phyloP scores from a whole-genome alignment of 2,113 vertebrate species.

The Tricholaema leucomelas region DNA sequence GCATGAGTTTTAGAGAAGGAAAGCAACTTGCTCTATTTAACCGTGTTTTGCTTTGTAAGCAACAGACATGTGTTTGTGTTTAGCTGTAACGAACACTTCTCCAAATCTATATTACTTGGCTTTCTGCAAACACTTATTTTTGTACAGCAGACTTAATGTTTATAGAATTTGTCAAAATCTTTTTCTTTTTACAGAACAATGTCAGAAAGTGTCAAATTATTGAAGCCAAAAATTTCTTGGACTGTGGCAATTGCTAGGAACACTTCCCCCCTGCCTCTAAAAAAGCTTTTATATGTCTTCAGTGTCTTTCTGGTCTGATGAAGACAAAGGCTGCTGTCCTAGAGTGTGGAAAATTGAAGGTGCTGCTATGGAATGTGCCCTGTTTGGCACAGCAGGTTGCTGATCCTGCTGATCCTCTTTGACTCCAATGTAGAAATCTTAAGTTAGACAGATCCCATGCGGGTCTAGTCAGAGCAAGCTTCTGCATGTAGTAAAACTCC shows the following conservation, averaged over 20 bases:
- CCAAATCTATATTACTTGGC: neutral
- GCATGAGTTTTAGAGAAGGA: neutral
- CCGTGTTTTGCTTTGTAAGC: neutral
- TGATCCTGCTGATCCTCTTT: neutral
- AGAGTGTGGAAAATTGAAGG: neutral
- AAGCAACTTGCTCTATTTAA: conserved; percentile 27
- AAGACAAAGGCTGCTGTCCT: neutral
- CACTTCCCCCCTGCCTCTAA: neutral
- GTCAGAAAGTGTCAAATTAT: neutral
- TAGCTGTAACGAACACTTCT: conserved; percentile 20
- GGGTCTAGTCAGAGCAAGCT: neutral
- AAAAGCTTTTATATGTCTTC: neutral
- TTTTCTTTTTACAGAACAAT: neutral
- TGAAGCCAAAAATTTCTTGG: neutral
- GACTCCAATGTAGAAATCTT: neutral
- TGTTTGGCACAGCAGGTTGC: neutral
- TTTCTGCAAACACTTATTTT: conserved; percentile 22
- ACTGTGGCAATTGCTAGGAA: neutral
- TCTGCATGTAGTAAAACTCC: neutral
- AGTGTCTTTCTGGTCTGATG: neutral
- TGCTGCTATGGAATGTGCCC: fast-evolving
- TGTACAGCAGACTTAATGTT: neutral
- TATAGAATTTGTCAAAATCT: neutral
- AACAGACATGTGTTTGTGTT: conserved; percentile 26
- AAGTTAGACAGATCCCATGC: neutral